These are phyloP conservation scores for Lepilemur ruficaudatus DNA, from an alignment of 2,797 vertebrate genomes.

Conservation along the genomic window DNA sequence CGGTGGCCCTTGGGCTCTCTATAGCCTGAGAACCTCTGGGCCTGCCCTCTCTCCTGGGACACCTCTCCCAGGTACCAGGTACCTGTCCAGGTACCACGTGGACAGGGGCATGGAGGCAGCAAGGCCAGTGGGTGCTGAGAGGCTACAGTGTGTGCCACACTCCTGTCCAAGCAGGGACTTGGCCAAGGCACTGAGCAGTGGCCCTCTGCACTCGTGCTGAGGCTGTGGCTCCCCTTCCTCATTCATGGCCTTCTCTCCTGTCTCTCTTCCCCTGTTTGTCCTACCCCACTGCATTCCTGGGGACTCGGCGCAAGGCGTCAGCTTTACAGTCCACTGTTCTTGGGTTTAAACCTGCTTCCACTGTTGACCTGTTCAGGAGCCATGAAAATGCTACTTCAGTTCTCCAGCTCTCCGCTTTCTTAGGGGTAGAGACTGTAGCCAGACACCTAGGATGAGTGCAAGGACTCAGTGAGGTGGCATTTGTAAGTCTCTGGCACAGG, in stretches of 20 bases:
- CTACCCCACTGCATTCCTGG: neutral
- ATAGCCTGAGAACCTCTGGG: neutral
- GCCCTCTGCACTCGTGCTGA: too few relatives aligned
- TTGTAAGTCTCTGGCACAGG: neutral
- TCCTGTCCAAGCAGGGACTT: neutral
- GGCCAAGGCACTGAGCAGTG: neutral
- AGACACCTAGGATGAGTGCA: accelerated
- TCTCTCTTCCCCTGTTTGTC: neutral
- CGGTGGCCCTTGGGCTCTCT: neutral
- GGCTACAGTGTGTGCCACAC: neutral
- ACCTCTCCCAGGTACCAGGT: too few relatives aligned
- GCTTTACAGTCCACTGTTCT: neutral
- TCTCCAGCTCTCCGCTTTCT: neutral
- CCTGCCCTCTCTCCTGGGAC: neutral
- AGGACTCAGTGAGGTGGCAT: neutral
- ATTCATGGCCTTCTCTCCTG: neutral
- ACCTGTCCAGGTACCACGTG: accelerated
- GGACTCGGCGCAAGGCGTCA: accelerated
- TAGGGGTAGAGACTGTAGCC: neutral
- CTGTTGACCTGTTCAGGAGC: neutral
- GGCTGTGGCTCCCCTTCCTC: neutral
- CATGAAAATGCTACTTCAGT: too few relatives aligned
- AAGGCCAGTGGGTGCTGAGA: neutral
- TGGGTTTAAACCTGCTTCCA: neutral
- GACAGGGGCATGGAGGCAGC: neutral